Evolutionary conservation across 2,888 invertebrate genomes (phyloP).

Genomic region (Lasiommata megera): DNA sequence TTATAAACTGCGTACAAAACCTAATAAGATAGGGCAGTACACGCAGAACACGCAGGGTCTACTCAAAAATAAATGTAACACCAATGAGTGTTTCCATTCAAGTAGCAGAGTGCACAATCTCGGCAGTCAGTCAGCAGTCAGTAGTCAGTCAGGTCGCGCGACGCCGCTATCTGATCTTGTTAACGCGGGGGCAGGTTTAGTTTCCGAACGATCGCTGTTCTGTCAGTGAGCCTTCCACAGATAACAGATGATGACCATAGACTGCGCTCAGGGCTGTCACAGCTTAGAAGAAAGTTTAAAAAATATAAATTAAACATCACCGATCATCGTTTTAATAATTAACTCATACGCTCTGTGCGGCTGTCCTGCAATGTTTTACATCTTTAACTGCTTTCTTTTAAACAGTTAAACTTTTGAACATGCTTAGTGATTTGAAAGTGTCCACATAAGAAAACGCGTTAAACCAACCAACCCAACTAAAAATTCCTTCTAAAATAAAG

Average conservation of each 20-base stretch:
- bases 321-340: too few relatives aligned
- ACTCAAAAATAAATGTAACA: background rate
- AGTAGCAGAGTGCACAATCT: constrained; percentile 6
- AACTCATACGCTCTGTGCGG: too few relatives aligned
- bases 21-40: too few relatives aligned
- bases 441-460: too few relatives aligned
- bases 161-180: constrained; percentile 30
- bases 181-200: constrained; percentile 30
- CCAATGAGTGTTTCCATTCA: constrained; percentile 2
- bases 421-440: too few relatives aligned
- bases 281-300: background rate
- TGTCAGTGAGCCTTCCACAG: constrained; percentile 27
- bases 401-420: too few relatives aligned
- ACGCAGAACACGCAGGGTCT: background rate
- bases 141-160: constrained; percentile 2
- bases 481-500: too few relatives aligned
- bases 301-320: too few relatives aligned
- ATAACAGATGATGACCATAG: constrained; percentile 24
- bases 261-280: constrained; percentile 1
- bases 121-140: constrained; percentile 11
- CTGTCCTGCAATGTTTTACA: too few relatives aligned
- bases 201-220: constrained; percentile 15
- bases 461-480: too few relatives aligned
- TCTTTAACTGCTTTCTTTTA: too few relatives aligned
- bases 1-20: too few relatives aligned